Conservation (phyloP, 2,888 invertebrate genomes). For the Microplitis manilae region DNA sequence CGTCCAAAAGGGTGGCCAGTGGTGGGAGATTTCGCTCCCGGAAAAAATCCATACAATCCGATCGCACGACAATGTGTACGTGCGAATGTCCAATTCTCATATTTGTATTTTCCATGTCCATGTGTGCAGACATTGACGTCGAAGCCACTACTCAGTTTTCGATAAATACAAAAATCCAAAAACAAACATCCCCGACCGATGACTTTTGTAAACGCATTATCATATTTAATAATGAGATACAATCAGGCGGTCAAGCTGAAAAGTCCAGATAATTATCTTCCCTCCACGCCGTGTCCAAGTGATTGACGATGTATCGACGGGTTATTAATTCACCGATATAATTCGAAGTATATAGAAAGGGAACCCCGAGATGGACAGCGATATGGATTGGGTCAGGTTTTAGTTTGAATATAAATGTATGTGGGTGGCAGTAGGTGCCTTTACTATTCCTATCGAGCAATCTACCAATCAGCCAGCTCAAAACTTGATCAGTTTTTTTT, state of each 20-base stretch:
- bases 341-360: constrained; percentile 49
- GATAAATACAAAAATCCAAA: constrained; percentile 65
- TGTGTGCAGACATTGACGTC: constrained; percentile 59
- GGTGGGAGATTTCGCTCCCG: constrained; percentile 61
- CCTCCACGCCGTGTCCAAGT: background rate
- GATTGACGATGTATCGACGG: constrained; percentile 6
- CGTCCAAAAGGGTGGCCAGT: constrained; percentile 53
- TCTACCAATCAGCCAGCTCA: constrained; percentile 71
- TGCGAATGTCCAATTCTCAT: constrained; percentile 68
- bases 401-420: constrained; percentile 16
- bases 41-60: constrained; percentile 72
- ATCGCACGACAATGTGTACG: constrained; percentile 69
- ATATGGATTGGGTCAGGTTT: constrained; percentile 29
- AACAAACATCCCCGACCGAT: constrained; percentile 52
- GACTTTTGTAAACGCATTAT: background rate
- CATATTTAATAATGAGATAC: background rate
- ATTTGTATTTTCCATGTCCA: constrained; percentile 57
- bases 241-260: background rate
- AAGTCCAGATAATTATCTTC: constrained; percentile 23
- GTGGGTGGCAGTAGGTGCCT: constrained; percentile 31
- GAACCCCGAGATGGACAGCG: constrained; percentile 40
- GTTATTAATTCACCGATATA: constrained; percentile 53
- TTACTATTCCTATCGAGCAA: constrained; percentile 49
- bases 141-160: constrained; percentile 59
- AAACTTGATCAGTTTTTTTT: constrained; percentile 70